A percentile compares a stretch with the other conserved stretches of the same genome.
Evolutionary conservation across 1,140 invertebrate species (phyloP).

Genomic region (Aphelenchoides fujianensis): DNA sequence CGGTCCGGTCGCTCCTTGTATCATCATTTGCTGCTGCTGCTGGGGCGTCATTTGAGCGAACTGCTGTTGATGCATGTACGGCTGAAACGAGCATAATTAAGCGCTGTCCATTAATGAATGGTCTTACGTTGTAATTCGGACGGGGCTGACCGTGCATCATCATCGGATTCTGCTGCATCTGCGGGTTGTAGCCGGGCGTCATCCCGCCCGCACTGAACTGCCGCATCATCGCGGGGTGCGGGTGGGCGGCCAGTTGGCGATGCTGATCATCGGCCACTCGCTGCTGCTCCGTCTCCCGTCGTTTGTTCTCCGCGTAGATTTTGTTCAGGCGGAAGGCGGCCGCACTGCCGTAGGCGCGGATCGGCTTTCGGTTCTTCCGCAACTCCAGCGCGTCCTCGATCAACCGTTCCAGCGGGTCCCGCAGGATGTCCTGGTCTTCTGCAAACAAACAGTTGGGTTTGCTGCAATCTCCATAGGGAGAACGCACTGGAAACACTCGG

Average conservation of each 20-base stretch:
- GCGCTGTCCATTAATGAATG: not conserved
- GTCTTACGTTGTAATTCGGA: not conserved
- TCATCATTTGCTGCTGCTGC: not conserved
- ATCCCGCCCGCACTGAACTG: not conserved
- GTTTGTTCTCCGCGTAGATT: not conserved
- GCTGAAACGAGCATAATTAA: constrained; percentile 1
- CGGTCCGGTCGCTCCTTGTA: not conserved
- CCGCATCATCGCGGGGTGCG: not conserved
- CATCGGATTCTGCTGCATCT: not conserved
- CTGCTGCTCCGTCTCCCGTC: constrained; percentile 4
- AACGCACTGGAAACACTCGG: not conserved
- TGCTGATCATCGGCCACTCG: not conserved
- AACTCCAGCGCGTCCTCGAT: not conserved
- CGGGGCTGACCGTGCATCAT: constrained; percentile 11
- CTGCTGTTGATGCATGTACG: not conserved
- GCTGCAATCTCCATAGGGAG: too few relatives aligned
- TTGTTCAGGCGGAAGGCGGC: not conserved
- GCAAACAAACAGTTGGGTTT: too few relatives aligned
- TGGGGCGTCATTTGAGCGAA: not conserved
- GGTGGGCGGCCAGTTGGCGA: not conserved
- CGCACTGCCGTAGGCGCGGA: not conserved
- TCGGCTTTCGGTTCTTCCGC: not conserved
- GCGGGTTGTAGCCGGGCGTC: not conserved
- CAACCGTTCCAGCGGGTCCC: not conserved
- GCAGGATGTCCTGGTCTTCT: not conserved